These are phyloP conservation scores for Ormyrus rosae DNA, from an alignment of 2,888 invertebrate genomes.

Conservation along the genomic window DNA sequence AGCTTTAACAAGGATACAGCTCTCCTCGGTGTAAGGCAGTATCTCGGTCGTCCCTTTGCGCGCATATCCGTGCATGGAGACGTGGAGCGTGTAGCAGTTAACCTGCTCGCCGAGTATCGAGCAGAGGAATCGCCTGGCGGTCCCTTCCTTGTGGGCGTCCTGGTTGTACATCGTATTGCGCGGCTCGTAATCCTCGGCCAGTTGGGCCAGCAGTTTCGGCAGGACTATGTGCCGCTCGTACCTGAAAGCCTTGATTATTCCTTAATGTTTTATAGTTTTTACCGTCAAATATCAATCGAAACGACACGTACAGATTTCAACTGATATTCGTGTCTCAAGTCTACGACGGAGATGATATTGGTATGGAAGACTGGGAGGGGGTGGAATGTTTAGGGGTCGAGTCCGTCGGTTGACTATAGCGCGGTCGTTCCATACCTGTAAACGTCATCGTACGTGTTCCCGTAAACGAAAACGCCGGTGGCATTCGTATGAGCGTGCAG, in stretches of 20 bases:
- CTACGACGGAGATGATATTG: too few relatives aligned
- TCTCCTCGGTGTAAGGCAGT: slow-evolving; percentile 94
- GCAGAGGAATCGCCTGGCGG: slow-evolving; percentile 89
- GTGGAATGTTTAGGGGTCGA: too few relatives aligned
- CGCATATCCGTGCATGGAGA: slow-evolving; percentile 93
- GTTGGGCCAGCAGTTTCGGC: slow-evolving; percentile 91
- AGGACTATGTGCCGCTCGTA: slow-evolving; percentile 96
- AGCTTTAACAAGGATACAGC: slow-evolving; percentile 88
- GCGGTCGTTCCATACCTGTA: slow-evolving; percentile 80
- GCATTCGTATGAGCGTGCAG: slow-evolving; percentile 95
- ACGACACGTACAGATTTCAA: neutral
- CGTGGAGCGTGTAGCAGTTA: slow-evolving; percentile 93
- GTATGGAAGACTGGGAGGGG: too few relatives aligned
- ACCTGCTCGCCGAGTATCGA: slow-evolving; percentile 85
- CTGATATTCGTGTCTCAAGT: neutral
- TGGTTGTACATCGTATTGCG: slow-evolving; percentile 95
- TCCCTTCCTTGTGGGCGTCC: slow-evolving; percentile 90
- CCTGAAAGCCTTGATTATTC: slow-evolving; percentile 76
- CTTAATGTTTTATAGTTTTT: slow-evolving; percentile 51
- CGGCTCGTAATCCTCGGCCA: slow-evolving; percentile 91
- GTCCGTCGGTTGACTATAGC: neutral
- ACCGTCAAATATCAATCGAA: slow-evolving; percentile 9
- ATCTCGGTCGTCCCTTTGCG: slow-evolving; percentile 83
- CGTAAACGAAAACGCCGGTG: slow-evolving; percentile 95
- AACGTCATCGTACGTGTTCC: slow-evolving; percentile 95